These are phyloP conservation scores for Dysmachus trigonus DNA, from an alignment of 2,888 invertebrate species.

Conservation along the genomic window DNA sequence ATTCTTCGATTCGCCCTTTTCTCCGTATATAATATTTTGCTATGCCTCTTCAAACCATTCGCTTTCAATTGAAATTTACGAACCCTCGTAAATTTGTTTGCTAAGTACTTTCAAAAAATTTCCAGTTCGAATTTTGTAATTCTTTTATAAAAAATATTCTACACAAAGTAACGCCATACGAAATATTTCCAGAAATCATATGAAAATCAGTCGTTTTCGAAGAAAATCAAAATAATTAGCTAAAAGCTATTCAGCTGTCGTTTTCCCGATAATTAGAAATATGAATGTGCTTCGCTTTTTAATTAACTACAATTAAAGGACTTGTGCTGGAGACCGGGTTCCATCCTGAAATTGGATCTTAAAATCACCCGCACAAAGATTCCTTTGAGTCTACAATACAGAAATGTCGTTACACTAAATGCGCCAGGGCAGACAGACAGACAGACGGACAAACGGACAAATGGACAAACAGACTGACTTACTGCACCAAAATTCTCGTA, in stretches of 20 bases:
- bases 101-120: neutral
- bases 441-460: neutral
- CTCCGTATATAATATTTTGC: too few species aligned
- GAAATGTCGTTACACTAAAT: neutral
- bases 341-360: neutral
- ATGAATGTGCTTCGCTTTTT: neutral
- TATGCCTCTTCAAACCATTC: too few species aligned
- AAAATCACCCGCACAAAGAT: neutral
- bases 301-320: neutral
- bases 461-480: neutral
- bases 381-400: neutral
- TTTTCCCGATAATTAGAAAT: neutral
- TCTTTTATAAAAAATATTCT: neutral
- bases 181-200: neutral
- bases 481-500: neutral
- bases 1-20: too few species aligned
- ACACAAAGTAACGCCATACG: neutral
- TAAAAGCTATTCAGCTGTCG: neutral
- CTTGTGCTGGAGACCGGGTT: neutral
- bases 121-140: neutral
- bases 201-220: neutral
- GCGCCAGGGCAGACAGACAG: neutral
- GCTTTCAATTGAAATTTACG: too few species aligned
- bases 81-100: too few species aligned
- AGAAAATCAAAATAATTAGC: neutral